Percentiles rank a stretch among this genome's conserved stretches.
These are phyloP conservation scores for Diadegma fenestrale DNA, from an alignment of 2,888 invertebrate species.

Conservation along the genomic window DNA sequence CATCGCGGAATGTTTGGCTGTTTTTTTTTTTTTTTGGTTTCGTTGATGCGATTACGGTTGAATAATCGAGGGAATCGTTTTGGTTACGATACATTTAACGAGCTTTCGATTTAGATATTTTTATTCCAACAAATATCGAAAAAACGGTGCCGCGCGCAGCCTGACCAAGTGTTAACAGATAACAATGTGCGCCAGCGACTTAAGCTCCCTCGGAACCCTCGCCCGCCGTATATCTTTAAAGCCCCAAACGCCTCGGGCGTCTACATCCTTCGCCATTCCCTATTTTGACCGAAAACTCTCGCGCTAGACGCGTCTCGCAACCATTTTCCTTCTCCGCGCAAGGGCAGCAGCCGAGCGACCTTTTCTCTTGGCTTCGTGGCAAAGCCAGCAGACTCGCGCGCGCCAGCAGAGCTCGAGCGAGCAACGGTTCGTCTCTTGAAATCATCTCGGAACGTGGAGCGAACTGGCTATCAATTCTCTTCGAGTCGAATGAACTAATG, in stretches of 20 bases:
- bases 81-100: background rate
- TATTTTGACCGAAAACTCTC: slow-evolving; percentile 9
- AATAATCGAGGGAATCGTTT: no score
- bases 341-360: background rate
- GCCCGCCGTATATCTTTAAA: background rate
- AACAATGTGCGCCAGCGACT: slow-evolving; percentile 69
- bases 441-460: background rate
- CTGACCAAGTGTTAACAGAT: slow-evolving; percentile 81
- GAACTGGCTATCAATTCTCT: slow-evolving; percentile 64
- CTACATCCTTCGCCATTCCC: no score
- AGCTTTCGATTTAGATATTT: background rate
- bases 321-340: background rate
- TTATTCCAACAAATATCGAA: background rate
- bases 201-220: no score
- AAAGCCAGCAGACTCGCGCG: background rate
- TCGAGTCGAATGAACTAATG: slow-evolving; percentile 69
- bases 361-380: slow-evolving; percentile 24
- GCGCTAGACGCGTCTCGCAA: background rate
- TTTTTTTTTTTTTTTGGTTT: background rate
- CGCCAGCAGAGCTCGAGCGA: no score
- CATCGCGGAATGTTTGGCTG: background rate
- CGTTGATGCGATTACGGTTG: no score
- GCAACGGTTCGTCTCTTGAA: no score
- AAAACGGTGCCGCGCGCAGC: slow-evolving; percentile 65
- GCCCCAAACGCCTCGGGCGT: background rate